phyloP scores from a whole-genome alignment of 2,888 invertebrate species.

The Drosophila antonietae region DNA sequence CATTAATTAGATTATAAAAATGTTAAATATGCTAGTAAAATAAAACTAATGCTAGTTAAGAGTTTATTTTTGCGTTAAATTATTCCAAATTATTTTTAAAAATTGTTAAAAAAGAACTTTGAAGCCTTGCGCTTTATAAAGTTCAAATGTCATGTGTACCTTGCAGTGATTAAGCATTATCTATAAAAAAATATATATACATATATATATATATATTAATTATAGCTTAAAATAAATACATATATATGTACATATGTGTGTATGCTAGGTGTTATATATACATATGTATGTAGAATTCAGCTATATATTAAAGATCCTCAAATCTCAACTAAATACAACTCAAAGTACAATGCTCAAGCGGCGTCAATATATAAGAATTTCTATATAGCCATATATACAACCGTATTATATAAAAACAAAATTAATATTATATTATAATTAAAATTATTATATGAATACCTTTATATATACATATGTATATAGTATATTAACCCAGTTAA shows the following conservation, averaged over 20 bases:
- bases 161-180: conserved; percentile 55
- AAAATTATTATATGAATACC: not conserved
- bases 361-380: conserved; percentile 46
- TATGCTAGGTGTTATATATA: conserved; percentile 21
- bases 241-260: conserved; percentile 6
- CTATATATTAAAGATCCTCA: conserved; percentile 21
- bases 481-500: conserved; percentile 36
- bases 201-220: not conserved
- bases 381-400: conserved; percentile 8
- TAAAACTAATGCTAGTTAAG: conserved; percentile 26
- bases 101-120: conserved; percentile 59
- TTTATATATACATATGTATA: conserved; percentile 2
- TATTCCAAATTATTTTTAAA: conserved; percentile 61
- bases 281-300: conserved; percentile 11
- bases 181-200: conserved; percentile 18
- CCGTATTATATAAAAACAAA: not conserved
- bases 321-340: conserved; percentile 55
- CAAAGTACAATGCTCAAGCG: conserved; percentile 68
- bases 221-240: not conserved
- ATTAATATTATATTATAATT: no score
- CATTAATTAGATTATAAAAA: not conserved
- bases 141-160: conserved; percentile 75
- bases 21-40: conserved; percentile 8
- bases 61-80: conserved; percentile 55
- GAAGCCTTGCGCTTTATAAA: conserved; percentile 45